These are phyloP conservation scores for Drosophila willistoni DNA, from an alignment of 1,140 invertebrate species.

Conservation along the genomic window DNA sequence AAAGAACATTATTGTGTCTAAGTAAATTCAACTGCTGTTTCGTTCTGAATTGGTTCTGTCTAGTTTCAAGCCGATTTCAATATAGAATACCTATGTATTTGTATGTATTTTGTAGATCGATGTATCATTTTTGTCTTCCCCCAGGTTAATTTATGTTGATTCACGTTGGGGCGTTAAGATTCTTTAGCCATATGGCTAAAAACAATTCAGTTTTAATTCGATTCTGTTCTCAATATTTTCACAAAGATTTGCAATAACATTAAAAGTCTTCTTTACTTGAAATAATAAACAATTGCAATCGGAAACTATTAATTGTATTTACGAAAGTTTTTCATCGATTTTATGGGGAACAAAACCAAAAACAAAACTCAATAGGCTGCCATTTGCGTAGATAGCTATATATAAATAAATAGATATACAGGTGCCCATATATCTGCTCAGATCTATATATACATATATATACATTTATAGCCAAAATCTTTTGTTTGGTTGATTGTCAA, in stretches of 20 bases:
- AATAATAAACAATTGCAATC: conserved; percentile 43
- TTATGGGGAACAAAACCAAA: conserved; percentile 22
- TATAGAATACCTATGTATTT: background rate
- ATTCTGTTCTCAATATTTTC: conserved; percentile 28
- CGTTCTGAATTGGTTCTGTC: conserved; percentile 11
- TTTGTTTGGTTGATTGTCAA: conserved; percentile 69
- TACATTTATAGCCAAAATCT: conserved; percentile 2
- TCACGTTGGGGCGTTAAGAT: background rate
- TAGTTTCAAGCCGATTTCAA: conserved; percentile 35
- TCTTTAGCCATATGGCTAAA: conserved; percentile 10
- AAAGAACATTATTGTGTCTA: conserved; percentile 3
- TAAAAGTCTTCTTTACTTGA: conserved; percentile 42
- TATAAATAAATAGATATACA: background rate
- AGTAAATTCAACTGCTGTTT: background rate
- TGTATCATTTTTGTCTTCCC: background rate
- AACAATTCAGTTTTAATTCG: background rate
- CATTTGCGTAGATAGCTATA: conserved; percentile 44
- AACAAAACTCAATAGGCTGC: conserved; percentile 32
- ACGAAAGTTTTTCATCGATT: conserved; percentile 37
- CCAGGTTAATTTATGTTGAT: conserved; percentile 5
- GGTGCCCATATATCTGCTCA: background rate
- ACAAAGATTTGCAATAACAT: conserved; percentile 43
- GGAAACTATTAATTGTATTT: conserved; percentile 24
- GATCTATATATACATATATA: background rate
- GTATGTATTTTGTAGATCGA: background rate